Conservation (phyloP, 1,140 invertebrate genomes). For the Euwallacea fornicatus region DNA sequence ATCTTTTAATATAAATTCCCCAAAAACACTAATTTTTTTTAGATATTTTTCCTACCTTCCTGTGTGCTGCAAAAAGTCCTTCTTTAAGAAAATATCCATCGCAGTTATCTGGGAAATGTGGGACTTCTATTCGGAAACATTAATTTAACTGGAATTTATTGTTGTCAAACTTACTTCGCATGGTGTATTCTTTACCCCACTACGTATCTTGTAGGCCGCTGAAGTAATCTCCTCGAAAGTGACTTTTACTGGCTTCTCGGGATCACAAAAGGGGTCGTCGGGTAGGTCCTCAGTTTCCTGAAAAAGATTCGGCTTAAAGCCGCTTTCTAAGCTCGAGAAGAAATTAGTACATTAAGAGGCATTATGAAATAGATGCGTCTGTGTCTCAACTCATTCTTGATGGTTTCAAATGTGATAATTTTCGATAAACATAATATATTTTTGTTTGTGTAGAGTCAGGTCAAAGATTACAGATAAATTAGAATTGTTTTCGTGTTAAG, state of each 20-base stretch:
- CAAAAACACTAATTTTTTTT: not conserved
- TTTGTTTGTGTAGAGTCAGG: no score
- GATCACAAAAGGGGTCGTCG: conserved; percentile 76
- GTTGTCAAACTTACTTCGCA: conserved; percentile 69
- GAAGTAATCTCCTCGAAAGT: conserved; percentile 87
- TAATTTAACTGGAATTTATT: conserved; percentile 5
- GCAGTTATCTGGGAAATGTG: conserved; percentile 75
- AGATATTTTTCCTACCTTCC: conserved; percentile 68
- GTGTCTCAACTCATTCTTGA: no score
- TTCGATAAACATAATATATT: no score
- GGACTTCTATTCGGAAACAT: conserved; percentile 63
- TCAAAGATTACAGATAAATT: no score
- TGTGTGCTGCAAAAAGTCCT: conserved; percentile 89
- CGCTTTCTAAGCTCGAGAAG: no score
- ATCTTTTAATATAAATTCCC: not conserved
- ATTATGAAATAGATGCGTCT: no score
- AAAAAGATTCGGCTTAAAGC: no score
- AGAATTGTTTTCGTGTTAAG: no score
- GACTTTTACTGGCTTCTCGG: conserved; percentile 71
- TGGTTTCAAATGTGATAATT: no score
- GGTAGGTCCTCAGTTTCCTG: no score
- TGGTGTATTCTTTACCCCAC: conserved; percentile 79
- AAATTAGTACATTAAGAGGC: no score
- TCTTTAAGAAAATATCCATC: conserved; percentile 90
- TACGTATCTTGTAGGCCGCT: conserved; percentile 85